Base-by-base conservation (phyloP, 2,888 invertebrate genomes). In the Lordiphosa fenestrarum region DNA sequence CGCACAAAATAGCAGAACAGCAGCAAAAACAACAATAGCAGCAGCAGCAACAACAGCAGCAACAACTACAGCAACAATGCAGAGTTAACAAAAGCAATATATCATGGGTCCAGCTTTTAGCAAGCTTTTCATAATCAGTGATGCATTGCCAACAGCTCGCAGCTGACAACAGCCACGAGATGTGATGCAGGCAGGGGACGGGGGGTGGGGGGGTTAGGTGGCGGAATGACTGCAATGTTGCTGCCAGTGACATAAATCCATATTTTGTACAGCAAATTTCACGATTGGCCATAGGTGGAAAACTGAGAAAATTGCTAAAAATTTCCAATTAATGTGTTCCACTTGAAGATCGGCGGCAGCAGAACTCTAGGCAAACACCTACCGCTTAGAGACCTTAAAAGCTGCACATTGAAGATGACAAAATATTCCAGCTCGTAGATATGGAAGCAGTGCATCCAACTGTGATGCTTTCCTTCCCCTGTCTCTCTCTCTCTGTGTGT, bases 41-140 rank as follows among this genome's bases (percentile, higher is more conserved):
- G 35, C 48, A 44, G 15, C 54, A 39, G 2, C 41, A 53, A 25
- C 38, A 59, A 6, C 55, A 47, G 0, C 46, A 42, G 6, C 66
- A 56, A 6, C 66, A 56, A 5, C n/a, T n/a, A n/a, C 55, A 53
- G 19, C 62, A 57, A 23, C 52, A 39, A 15, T 15, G 3, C 40
- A 50, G 48, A 65, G 65, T 47, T 71, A 77, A 66, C 74, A 69
- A 69, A 64, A 60, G 83, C 80, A 75, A 80, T 78, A 84, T 74
- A 84, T 80, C 80, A 84, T 57, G 68, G 67, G 85, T 81, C 83
- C 83, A 84, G 83, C 80, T 81, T 81, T 84, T 82, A 81, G 85
- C 80, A 65, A 84, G 85, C 80, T 81, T 81, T 81, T 81, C 80
- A 81, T 82, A 81, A 82, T 82, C 83, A 81, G 85, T 81, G 80